Conservation (phyloP, 2,113 vertebrate genomes). For the Rhineura floridana region DNA sequence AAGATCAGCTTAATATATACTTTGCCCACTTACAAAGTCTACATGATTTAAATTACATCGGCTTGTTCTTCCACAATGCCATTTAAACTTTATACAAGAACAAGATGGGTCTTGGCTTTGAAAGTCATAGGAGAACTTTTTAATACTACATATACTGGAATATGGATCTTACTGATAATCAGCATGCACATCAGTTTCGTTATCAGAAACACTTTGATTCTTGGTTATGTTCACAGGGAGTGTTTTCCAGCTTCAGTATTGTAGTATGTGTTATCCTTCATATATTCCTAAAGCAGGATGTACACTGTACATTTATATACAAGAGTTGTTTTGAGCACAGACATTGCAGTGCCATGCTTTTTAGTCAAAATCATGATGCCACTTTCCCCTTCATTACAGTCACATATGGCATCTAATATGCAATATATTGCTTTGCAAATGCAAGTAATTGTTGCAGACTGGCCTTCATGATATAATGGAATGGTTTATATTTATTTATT, state of each 20-base stretch:
- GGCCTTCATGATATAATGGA: slow-evolving; percentile 73
- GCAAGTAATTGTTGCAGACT: slow-evolving; percentile 71
- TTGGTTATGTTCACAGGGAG: slow-evolving; percentile 68
- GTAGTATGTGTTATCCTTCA: slow-evolving; percentile 63
- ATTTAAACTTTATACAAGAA: slow-evolving; percentile 72
- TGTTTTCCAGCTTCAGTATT: slow-evolving; percentile 57
- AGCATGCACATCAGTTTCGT: slow-evolving; percentile 76
- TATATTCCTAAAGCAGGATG: slow-evolving; percentile 74
- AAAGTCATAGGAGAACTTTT: slow-evolving; percentile 70
- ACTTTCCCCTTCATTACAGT: slow-evolving; percentile 67
- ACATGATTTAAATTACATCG: slow-evolving; percentile 67
- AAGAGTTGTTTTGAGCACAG: slow-evolving; percentile 66
- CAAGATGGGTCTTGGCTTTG: slow-evolving; percentile 58
- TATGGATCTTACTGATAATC: slow-evolving; percentile 67
- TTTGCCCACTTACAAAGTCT: slow-evolving; percentile 67
- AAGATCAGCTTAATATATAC: slow-evolving; percentile 58
- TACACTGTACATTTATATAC: slow-evolving; percentile 78
- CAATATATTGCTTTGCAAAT: slow-evolving; percentile 81
- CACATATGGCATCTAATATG: slow-evolving; percentile 75
- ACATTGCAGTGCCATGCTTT: slow-evolving; percentile 81
- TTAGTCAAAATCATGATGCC: slow-evolving; percentile 77
- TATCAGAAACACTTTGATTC: slow-evolving; percentile 68
- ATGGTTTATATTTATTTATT: too few relatives aligned
- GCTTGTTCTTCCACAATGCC: slow-evolving; percentile 65
- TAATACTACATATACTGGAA: slow-evolving; percentile 73